Conservation (phyloP, 2,888 invertebrate genomes). For the Noctua pronuba region DNA sequence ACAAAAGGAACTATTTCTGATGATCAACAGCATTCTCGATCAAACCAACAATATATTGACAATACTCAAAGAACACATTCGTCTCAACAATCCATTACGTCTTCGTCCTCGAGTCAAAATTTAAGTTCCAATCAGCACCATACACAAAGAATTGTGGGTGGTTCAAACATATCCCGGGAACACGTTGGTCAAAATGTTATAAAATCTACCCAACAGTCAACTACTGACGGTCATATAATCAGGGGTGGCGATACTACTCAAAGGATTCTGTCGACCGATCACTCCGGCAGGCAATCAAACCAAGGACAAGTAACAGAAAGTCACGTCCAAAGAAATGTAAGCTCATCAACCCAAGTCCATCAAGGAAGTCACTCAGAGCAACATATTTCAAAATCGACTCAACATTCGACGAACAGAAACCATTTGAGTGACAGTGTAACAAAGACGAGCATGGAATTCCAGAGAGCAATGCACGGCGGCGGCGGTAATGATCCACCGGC, state of each 20-base stretch:
- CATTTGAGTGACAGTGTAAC: conserved; percentile 87
- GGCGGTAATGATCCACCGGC: conserved; percentile 75
- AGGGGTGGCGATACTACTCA: conserved; percentile 73
- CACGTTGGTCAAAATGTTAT: conserved; percentile 71
- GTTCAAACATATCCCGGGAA: conserved; percentile 65
- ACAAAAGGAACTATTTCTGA: conserved; percentile 69
- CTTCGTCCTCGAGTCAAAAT: conserved; percentile 68
- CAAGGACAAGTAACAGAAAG: conserved; percentile 63
- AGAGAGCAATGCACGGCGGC: conserved; percentile 88
- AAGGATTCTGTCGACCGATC: conserved; percentile 75
- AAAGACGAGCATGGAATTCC: conserved; percentile 89
- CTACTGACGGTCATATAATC: conserved; percentile 61
- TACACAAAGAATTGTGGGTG: conserved; percentile 67
- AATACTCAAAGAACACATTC: conserved; percentile 65
- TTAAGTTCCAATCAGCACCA: conserved; percentile 68
- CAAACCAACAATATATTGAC: conserved; percentile 72
- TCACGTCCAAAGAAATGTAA: conserved; percentile 68
- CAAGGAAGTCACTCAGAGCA: conserved; percentile 74
- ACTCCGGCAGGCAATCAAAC: conserved; percentile 65
- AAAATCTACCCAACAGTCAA: conserved; percentile 73
- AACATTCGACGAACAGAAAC: conserved; percentile 82
- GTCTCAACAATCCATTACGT: conserved; percentile 69
- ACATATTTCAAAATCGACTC: conserved; percentile 76
- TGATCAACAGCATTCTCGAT: conserved; percentile 72
- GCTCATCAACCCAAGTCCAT: conserved; percentile 67